Percentiles rank a stretch among this genome's conserved stretches.
phyloP scores from a whole-genome alignment of 1,140 invertebrate species.

The Caenorhabditis latens region DNA sequence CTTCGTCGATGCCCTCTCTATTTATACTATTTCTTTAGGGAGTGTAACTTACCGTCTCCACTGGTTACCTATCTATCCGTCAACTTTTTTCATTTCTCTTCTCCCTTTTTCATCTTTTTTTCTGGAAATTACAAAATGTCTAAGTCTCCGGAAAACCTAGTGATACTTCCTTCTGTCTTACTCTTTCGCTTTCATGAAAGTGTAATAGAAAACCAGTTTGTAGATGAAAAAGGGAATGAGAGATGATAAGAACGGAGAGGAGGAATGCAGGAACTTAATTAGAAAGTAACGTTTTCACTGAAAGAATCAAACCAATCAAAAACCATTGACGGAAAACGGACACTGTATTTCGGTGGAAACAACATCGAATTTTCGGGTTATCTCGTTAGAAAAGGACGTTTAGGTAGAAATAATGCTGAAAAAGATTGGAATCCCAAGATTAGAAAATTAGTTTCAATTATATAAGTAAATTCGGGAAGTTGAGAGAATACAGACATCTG shows the following conservation, averaged over 20 bases:
- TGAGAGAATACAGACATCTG: too few species aligned
- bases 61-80: slow-evolving; percentile 51
- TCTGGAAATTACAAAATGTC: slow-evolving; percentile 48
- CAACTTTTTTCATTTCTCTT: neutral
- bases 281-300: slow-evolving; percentile 16
- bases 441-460: too few species aligned
- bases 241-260: slow-evolving; percentile 39
- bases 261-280: slow-evolving; percentile 37
- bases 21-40: neutral
- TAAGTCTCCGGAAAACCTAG: slow-evolving; percentile 33
- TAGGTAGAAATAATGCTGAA: too few species aligned
- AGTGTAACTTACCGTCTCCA: slow-evolving; percentile 48
- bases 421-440: too few species aligned
- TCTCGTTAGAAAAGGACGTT: too few species aligned
- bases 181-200: slow-evolving; percentile 19
- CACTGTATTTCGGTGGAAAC: too few species aligned
- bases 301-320: slow-evolving; percentile 22
- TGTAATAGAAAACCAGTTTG: slow-evolving; percentile 38
- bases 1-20: neutral
- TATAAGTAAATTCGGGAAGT: neutral
- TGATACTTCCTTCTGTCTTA: neutral
- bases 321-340: too few species aligned
- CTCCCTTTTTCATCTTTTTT: slow-evolving; percentile 17
- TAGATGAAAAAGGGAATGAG: neutral
- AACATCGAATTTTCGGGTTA: too few species aligned